These are phyloP conservation scores for Phragmatobia fuliginosa DNA, from an alignment of 2,888 invertebrate species.

Conservation along the genomic window DNA sequence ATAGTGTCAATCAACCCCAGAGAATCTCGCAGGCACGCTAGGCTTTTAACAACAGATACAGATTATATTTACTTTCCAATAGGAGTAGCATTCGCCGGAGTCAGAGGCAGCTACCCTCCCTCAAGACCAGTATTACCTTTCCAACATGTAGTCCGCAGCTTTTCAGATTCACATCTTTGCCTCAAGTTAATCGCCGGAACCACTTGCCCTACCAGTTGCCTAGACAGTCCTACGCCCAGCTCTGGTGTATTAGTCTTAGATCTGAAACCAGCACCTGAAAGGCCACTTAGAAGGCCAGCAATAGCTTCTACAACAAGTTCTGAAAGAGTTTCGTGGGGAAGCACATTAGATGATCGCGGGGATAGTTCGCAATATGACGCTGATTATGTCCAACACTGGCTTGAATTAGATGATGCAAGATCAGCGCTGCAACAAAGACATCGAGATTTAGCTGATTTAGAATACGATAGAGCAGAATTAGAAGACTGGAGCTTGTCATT, in stretches of 20 bases:
- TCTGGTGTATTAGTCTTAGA: slow-evolving; percentile 88
- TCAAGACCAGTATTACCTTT: slow-evolving; percentile 90
- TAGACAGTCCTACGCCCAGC: slow-evolving; percentile 87
- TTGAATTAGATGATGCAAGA: slow-evolving; percentile 90
- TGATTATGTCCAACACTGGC: slow-evolving; percentile 92
- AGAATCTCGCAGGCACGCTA: slow-evolving; percentile 83
- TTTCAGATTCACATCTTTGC: slow-evolving; percentile 91
- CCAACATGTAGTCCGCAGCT: slow-evolving; percentile 91
- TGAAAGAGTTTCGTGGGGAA: slow-evolving; percentile 87
- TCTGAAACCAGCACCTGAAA: slow-evolving; percentile 85
- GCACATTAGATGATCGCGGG: slow-evolving; percentile 85
- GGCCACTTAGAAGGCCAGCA: slow-evolving; percentile 87
- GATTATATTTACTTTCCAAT: slow-evolving; percentile 90
- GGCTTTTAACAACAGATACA: slow-evolving; percentile 86
- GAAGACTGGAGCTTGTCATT: slow-evolving; percentile 93
- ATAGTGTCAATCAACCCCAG: slow-evolving; percentile 83
- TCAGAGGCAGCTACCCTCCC: slow-evolving; percentile 91
- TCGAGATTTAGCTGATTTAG: slow-evolving; percentile 89
- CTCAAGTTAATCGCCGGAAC: slow-evolving; percentile 89
- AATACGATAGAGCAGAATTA: slow-evolving; percentile 91
- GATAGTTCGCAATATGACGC: slow-evolving; percentile 89
- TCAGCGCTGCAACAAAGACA: slow-evolving; percentile 90
- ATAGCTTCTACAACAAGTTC: slow-evolving; percentile 83
- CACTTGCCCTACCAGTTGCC: slow-evolving; percentile 82
- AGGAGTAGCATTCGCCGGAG: slow-evolving; percentile 87